A percentile compares a stretch with the other conserved stretches of the same genome.
phyloP scores from a whole-genome alignment of 2,113 vertebrate species.

The Indicator indicator region DNA sequence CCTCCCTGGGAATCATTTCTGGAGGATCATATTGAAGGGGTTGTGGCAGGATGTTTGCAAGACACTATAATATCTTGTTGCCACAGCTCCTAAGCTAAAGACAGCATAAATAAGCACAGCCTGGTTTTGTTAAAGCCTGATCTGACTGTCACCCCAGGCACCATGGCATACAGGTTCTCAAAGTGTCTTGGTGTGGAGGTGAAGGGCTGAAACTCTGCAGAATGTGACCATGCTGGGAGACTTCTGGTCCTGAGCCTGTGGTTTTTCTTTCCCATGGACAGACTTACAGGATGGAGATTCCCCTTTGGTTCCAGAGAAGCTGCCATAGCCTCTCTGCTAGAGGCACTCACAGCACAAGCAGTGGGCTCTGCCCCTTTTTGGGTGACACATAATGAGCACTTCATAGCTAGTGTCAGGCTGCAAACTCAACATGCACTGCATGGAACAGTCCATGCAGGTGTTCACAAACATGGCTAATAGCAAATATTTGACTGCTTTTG shows the following conservation, averaged over 20 bases:
- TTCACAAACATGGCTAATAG: background rate
- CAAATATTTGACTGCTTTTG: background rate
- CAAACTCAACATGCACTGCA: fast-evolving
- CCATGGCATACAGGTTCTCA: background rate
- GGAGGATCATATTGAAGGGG: background rate
- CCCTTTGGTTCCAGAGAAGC: background rate
- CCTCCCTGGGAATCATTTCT: background rate
- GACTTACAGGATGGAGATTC: background rate
- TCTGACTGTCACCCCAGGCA: background rate
- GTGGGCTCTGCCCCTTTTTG: background rate
- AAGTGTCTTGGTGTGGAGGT: background rate
- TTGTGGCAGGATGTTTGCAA: background rate
- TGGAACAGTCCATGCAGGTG: background rate
- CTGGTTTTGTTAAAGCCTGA: background rate
- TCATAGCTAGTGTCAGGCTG: background rate
- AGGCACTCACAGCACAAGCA: background rate
- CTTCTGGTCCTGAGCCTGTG: background rate
- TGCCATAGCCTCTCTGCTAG: background rate
- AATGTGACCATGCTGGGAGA: fast-evolving
- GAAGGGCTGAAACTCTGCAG: background rate
- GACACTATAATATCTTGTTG: background rate
- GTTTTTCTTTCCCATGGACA: background rate
- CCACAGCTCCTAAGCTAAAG: background rate
- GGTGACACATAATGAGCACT: background rate
- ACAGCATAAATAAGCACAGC: background rate